These are phyloP conservation scores for Anoncus sp. DNA, from an alignment of 2,888 invertebrate species.

Conservation along the genomic window DNA sequence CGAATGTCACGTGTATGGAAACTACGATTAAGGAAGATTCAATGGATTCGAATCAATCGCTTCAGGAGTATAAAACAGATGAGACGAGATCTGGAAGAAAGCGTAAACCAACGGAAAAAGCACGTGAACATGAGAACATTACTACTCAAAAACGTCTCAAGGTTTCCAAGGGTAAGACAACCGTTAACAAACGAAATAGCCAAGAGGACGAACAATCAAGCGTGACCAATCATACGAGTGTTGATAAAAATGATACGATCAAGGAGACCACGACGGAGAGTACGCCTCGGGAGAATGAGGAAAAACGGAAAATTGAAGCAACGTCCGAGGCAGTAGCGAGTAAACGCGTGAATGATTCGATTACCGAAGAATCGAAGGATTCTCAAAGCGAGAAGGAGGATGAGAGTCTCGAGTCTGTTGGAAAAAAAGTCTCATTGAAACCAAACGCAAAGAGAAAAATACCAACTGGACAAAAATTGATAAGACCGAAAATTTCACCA, in stretches of 20 bases:
- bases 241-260: conserved; percentile 28
- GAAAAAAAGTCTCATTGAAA: conserved; percentile 54
- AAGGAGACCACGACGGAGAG: not conserved
- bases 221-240: not conserved
- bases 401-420: conserved; percentile 16
- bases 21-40: conserved; percentile 26
- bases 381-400: not conserved
- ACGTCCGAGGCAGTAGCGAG: conserved; percentile 28
- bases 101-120: conserved; percentile 80
- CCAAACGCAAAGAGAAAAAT: conserved; percentile 60
- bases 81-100: conserved; percentile 81
- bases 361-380: not conserved
- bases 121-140: conserved; percentile 77
- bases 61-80: conserved; percentile 67
- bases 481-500: conserved; percentile 64
- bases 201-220: conserved; percentile 31
- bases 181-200: conserved; percentile 57
- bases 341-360: conserved; percentile 64
- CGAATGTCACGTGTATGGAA: conserved; percentile 22
- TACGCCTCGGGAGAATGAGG: not conserved
- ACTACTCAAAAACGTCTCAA: conserved; percentile 80
- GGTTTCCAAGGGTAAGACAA: conserved; percentile 69
- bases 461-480: conserved; percentile 30
- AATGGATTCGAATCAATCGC: conserved; percentile 34
- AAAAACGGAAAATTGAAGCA: not conserved